Conservation (phyloP, 2,113 vertebrate species). For the Trogon melanurus region DNA sequence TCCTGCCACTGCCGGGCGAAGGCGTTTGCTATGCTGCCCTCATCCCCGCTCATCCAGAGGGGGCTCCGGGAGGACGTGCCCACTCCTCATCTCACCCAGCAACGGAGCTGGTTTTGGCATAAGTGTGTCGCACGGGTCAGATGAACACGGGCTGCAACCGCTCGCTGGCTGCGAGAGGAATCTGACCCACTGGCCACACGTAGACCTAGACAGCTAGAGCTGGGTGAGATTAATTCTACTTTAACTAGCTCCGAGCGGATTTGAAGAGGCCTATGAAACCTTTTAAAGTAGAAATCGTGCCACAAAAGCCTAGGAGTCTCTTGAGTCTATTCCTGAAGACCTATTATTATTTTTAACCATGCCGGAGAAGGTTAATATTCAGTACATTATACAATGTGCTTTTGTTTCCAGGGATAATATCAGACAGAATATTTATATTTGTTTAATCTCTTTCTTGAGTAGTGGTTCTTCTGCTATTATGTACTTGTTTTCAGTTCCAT, state of each 20-base stretch:
- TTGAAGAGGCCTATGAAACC: neutral
- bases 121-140: neutral
- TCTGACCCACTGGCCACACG: neutral
- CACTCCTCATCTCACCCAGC: neutral
- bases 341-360: neutral
- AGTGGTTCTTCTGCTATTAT: neutral
- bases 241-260: neutral
- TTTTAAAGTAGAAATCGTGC: neutral
- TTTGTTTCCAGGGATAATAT: neutral
- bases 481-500: neutral
- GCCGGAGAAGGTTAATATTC: neutral
- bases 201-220: neutral
- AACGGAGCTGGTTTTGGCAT: neutral
- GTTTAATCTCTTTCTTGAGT: neutral
- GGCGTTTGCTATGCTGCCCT: conserved; percentile 6
- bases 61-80: neutral
- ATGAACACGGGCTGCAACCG: neutral
- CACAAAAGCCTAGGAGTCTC: neutral
- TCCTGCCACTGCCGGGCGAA: conserved; percentile 30
- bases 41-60: neutral
- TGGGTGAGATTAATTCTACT: neutral
- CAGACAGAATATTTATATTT: neutral
- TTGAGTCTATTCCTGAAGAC: neutral
- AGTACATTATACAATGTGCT: neutral
- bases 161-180: neutral